Conservation (phyloP, 2,113 vertebrate genomes). For the Bettongia penicillata region DNA sequence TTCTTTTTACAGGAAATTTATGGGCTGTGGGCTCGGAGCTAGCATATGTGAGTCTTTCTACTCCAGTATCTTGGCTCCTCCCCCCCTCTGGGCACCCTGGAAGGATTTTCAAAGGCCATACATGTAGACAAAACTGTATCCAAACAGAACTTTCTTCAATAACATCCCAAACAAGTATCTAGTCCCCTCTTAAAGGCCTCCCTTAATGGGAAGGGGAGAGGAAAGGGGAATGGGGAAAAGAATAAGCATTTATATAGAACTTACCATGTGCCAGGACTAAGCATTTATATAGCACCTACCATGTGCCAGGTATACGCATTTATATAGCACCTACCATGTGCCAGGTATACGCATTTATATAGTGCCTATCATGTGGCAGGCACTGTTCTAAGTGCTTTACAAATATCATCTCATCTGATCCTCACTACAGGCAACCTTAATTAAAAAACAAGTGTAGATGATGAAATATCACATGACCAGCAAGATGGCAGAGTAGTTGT, state of each 20-base stretch:
- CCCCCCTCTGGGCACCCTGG: too few relatives aligned
- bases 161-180: background rate
- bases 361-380: background rate
- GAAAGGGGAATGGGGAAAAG: too few relatives aligned
- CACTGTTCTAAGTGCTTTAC: background rate
- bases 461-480: background rate
- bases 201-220: too few relatives aligned
- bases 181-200: background rate
- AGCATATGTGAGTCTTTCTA: too few relatives aligned
- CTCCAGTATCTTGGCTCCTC: too few relatives aligned
- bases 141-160: background rate
- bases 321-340: too few relatives aligned
- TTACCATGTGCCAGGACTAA: background rate
- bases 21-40: too few relatives aligned
- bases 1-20: too few relatives aligned
- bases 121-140: background rate
- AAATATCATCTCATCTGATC: background rate
- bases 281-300: background rate
- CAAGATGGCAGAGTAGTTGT: background rate
- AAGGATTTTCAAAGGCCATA: background rate
- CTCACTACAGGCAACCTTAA: background rate
- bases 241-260: too few relatives aligned
- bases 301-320: too few relatives aligned
- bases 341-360: background rate
- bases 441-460: background rate